These are phyloP conservation scores for Talpa occidentalis DNA, from an alignment of 2,113 vertebrate species.

Conservation along the genomic window DNA sequence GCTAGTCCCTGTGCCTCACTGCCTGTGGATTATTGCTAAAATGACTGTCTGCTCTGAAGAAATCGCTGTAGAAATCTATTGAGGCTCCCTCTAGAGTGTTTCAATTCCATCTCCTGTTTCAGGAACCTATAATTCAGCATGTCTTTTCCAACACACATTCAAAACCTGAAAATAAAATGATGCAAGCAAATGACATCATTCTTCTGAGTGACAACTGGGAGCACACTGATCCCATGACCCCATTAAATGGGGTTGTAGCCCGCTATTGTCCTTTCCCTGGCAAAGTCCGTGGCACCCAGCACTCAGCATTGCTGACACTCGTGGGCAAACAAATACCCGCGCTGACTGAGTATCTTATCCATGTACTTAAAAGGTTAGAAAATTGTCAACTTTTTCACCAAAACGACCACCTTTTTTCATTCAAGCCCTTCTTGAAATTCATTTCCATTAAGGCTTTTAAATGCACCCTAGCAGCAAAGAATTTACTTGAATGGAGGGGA, in stretches of 20 bases:
- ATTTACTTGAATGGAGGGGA: conserved; percentile 64
- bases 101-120: conserved; percentile 25
- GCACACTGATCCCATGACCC: conserved; percentile 63
- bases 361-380: conserved; percentile 66
- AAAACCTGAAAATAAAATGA: conserved; percentile 62
- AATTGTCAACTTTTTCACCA: conserved; percentile 67
- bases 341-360: conserved; percentile 66
- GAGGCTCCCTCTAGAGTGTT: conserved; percentile 54
- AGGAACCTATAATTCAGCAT: conserved; percentile 46
- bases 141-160: conserved; percentile 56
- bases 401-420: conserved; percentile 58
- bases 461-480: conserved; percentile 61
- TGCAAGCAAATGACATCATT: conserved; percentile 66
- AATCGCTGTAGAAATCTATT: neutral
- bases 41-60: conserved; percentile 4
- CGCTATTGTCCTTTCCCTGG: conserved; percentile 57
- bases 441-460: conserved; percentile 67
- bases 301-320: neutral
- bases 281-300: conserved; percentile 21
- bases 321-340: conserved; percentile 42
- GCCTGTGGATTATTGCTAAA: conserved; percentile 17
- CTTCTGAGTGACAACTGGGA: conserved; percentile 45
- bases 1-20: neutral
- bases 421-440: conserved; percentile 70
- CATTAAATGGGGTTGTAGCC: conserved; percentile 62